These are phyloP conservation scores for Metopia argyrocephala DNA, from an alignment of 2,888 invertebrate genomes.

Conservation along the genomic window DNA sequence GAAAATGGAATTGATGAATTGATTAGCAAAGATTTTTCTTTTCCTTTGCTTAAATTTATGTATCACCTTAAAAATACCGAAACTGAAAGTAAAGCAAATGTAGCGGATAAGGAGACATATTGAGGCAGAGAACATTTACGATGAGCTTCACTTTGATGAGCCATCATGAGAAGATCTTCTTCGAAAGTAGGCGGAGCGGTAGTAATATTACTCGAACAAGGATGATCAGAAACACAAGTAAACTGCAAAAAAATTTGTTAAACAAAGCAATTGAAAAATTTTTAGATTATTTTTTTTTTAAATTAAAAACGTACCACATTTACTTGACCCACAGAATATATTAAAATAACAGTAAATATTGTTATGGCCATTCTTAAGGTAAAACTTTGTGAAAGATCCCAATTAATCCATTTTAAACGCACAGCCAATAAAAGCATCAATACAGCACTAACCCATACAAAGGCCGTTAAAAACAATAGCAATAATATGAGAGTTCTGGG, in stretches of 20 bases:
- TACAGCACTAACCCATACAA: slow-evolving; percentile 93
- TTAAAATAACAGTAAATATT: slow-evolving; percentile 90
- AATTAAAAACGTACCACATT: slow-evolving; percentile 87
- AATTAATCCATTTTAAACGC: slow-evolving; percentile 88
- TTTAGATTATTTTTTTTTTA: neutral
- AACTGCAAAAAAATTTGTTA: slow-evolving; percentile 81
- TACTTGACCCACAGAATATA: slow-evolving; percentile 93
- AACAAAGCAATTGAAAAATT: neutral
- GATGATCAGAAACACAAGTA: slow-evolving; percentile 81
- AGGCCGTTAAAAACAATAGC: slow-evolving; percentile 91
- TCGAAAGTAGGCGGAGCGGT: slow-evolving; percentile 66
- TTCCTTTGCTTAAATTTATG: neutral
- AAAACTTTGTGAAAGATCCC: slow-evolving; percentile 92
- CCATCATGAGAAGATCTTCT: slow-evolving; percentile 69
- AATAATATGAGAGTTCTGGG: slow-evolving; percentile 91
- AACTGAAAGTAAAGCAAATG: slow-evolving; percentile 90
- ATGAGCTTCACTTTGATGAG: slow-evolving; percentile 81
- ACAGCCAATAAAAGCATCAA: slow-evolving; percentile 91
- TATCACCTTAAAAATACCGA: slow-evolving; percentile 86
- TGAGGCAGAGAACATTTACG: slow-evolving; percentile 91
- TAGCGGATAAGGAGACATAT: slow-evolving; percentile 91
- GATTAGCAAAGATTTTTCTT: neutral
- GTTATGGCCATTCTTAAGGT: slow-evolving; percentile 90
- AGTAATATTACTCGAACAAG: slow-evolving; percentile 74
- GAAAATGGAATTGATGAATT: neutral